Percentiles rank a stretch among this genome's conserved stretches.
These are phyloP conservation scores for Dryobotodes eremita DNA, from an alignment of 2,888 invertebrate species.

Conservation along the genomic window DNA sequence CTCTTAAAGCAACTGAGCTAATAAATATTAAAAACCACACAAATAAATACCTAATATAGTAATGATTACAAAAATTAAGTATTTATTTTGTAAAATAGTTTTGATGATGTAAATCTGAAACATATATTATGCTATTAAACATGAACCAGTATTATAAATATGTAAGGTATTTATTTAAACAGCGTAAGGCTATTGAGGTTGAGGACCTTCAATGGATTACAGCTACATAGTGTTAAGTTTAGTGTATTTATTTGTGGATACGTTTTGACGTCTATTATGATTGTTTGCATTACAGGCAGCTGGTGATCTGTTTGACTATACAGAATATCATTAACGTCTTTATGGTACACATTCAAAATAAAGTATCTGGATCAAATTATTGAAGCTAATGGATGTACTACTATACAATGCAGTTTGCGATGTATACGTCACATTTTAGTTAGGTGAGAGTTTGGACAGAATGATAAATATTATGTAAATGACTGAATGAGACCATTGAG, in stretches of 20 bases:
- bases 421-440: conserved; percentile 64
- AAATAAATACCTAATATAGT: not conserved
- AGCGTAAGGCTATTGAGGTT: not conserved
- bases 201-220: conserved; percentile 11
- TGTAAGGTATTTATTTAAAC: conserved; percentile 23
- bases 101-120: not conserved
- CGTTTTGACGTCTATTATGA: conserved; percentile 72
- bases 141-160: conserved; percentile 12
- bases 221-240: conserved; percentile 41
- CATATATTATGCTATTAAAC: not conserved
- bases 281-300: conserved; percentile 90
- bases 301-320: conserved; percentile 88
- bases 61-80: not conserved
- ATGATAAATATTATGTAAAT: conserved; percentile 62
- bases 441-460: conserved; percentile 64
- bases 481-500: conserved; percentile 70
- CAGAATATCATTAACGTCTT: conserved; percentile 83
- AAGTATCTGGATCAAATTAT: conserved; percentile 82
- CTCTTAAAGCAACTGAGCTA: no score
- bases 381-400: conserved; percentile 77
- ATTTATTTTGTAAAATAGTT: conserved; percentile 1
- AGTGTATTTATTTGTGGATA: conserved; percentile 45
- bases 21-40: not conserved
- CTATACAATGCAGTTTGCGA: conserved; percentile 66
- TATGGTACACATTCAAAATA: conserved; percentile 80